Conservation (phyloP, 2,888 invertebrate genomes). For the Polydrusus tereticollis region DNA sequence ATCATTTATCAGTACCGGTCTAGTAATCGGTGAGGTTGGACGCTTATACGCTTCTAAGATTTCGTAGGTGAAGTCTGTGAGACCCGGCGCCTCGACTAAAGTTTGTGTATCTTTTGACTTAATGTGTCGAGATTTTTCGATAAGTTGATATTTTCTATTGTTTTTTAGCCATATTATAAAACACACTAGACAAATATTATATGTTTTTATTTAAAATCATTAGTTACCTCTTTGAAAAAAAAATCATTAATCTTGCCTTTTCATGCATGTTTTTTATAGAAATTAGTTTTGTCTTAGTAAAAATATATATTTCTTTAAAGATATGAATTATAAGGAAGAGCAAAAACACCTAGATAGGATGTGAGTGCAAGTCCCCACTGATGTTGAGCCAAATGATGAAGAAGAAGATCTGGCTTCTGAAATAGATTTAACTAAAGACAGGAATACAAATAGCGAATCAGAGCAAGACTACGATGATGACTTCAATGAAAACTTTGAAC, state of each 20-base stretch:
- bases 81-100: background rate
- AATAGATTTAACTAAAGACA: background rate
- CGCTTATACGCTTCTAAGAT: background rate
- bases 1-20: background rate
- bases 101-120: background rate
- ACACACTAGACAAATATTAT: background rate
- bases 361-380: background rate
- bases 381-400: background rate
- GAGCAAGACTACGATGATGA: background rate
- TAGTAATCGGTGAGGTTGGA: background rate
- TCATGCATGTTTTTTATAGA: background rate
- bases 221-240: background rate
- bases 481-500: background rate
- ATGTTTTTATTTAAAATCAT: background rate
- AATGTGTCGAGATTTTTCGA: background rate
- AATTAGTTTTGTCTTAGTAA: background rate
- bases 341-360: background rate
- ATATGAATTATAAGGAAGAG: background rate
- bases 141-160: background rate
- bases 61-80: background rate
- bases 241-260: background rate
- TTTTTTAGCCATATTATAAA: background rate
- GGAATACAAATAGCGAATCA: background rate
- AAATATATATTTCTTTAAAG: background rate
- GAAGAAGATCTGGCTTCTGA: background rate